Evolutionary conservation across 2,888 invertebrate genomes (phyloP).

Genomic region (Eumacrocentrus americanus): DNA sequence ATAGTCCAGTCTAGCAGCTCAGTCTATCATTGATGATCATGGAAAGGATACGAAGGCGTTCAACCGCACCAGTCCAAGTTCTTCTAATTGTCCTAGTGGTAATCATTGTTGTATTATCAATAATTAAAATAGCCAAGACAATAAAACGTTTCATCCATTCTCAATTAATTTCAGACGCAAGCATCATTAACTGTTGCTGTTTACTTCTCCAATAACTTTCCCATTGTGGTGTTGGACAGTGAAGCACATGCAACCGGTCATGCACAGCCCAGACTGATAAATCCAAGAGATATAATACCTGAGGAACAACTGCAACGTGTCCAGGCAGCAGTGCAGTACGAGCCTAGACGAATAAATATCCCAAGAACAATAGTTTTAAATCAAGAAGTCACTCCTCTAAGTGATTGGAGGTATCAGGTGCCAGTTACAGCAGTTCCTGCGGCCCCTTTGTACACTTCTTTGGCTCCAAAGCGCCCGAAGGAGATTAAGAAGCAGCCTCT

Average conservation of each 20-base stretch:
- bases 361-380: background rate
- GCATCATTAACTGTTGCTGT: background rate
- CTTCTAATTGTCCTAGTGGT: background rate
- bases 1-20: background rate
- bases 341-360: background rate
- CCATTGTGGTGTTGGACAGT: constrained; percentile 1
- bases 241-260: background rate
- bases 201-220: constrained; percentile 8
- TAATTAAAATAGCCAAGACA: no score
- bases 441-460: background rate
- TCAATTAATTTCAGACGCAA: background rate
- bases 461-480: background rate
- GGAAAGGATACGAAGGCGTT: background rate
- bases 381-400: background rate
- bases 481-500: background rate
- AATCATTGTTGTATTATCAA: background rate
- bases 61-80: background rate
- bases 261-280: background rate
- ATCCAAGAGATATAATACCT: background rate
- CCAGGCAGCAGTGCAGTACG: background rate
- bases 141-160: background rate
- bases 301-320: background rate
- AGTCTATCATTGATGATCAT: constrained; percentile 4
- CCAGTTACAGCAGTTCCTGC: background rate
- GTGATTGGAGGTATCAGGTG: background rate